Conservation (phyloP, 2,113 vertebrate genomes). For the Platichthys stellatus region DNA sequence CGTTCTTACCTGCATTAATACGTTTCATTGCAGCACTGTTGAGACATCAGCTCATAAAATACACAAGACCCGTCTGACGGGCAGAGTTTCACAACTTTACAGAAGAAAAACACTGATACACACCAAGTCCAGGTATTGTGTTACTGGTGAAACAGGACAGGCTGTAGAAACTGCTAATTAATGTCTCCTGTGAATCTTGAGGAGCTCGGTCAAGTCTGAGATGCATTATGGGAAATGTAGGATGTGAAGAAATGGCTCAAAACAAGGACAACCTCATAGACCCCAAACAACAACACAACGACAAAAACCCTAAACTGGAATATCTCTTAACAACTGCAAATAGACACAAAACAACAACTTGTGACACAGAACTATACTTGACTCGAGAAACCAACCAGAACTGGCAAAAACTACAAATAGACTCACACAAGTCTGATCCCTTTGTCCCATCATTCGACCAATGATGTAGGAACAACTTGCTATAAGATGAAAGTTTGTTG, state of each 20-base stretch:
- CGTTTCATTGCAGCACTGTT: constrained; percentile 15
- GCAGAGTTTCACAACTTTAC: background rate
- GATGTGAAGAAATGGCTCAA: background rate
- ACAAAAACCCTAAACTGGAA: background rate
- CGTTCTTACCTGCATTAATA: constrained; percentile 50
- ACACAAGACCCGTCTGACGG: constrained; percentile 24
- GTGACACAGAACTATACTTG: background rate
- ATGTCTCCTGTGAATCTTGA: background rate
- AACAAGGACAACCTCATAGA: background rate
- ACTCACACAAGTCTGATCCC: no score
- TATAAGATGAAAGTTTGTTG: no score
- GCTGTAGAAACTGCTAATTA: background rate
- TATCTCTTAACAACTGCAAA: background rate
- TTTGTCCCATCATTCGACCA: no score
- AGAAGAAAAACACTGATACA: background rate
- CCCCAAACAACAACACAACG: no score
- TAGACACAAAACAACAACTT: background rate
- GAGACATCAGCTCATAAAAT: constrained; percentile 27
- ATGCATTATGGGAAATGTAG: constrained; percentile 8
- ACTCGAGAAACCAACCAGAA: background rate
- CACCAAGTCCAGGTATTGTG: background rate
- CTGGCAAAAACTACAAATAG: background rate
- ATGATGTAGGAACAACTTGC: no score
- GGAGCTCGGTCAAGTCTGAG: background rate
- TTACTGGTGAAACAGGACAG: background rate